Conservation (phyloP, 1,140 invertebrate species). For the Drosophila mojavensis region DNA sequence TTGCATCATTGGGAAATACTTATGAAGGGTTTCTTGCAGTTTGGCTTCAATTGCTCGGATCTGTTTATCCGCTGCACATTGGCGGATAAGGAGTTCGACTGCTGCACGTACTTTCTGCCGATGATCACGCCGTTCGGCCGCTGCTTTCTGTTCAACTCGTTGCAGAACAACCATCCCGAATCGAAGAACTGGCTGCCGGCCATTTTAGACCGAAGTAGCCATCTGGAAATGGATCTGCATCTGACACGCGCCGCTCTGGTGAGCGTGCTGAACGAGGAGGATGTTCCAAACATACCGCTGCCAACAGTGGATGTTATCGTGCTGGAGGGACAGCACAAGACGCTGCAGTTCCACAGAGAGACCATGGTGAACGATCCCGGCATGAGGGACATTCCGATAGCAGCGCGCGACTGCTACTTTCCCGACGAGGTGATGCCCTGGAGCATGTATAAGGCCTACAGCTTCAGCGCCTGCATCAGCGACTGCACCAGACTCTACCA, state of each 20-base stretch:
- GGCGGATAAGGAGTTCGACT: constrained; percentile 84
- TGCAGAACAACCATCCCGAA: constrained; percentile 76
- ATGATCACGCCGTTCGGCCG: constrained; percentile 85
- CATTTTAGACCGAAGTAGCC: constrained; percentile 35
- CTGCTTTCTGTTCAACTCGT: constrained; percentile 85
- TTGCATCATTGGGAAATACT: background rate
- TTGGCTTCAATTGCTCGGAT: constrained; percentile 66
- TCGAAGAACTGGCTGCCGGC: constrained; percentile 52
- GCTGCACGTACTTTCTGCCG: constrained; percentile 85
- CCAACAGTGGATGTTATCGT: constrained; percentile 36
- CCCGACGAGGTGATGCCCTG: constrained; percentile 84
- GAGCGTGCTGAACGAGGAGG: constrained; percentile 60
- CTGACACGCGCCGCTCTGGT: constrained; percentile 36
- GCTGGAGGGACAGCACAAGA: constrained; percentile 54
- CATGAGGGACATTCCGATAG: constrained; percentile 60
- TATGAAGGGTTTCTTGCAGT: constrained; percentile 33
- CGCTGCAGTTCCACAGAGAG: constrained; percentile 57
- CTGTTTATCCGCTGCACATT: constrained; percentile 84
- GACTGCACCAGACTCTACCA: constrained; percentile 84
- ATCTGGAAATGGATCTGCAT: constrained; percentile 45
- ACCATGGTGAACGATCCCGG: constrained; percentile 68
- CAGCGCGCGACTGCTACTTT: constrained; percentile 85
- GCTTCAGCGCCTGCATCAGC: constrained; percentile 85
- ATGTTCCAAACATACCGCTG: constrained; percentile 63
- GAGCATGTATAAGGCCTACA: constrained; percentile 85